Evolutionary conservation across 2,113 vertebrate genomes (phyloP).

Genomic region (Notechis scutatus): DNA sequence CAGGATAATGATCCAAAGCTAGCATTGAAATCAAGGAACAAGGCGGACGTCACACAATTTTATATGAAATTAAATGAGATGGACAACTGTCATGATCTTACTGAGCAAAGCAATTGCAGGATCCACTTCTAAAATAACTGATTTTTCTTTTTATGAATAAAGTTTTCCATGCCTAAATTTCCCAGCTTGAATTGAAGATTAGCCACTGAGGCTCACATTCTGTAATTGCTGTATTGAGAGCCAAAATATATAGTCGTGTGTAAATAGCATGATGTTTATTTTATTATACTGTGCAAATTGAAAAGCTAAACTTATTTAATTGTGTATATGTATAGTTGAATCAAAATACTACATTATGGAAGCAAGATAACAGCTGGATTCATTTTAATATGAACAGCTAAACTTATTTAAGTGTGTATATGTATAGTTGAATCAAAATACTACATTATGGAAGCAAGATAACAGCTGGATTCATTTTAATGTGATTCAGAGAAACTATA

Average conservation of each 20-base stretch:
- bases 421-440: not conserved
- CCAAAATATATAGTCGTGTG: not conserved
- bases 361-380: not conserved
- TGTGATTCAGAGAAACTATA: not conserved
- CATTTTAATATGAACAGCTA: not conserved
- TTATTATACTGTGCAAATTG: not conserved
- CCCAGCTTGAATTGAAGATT: not conserved
- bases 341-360: not conserved
- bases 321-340: not conserved
- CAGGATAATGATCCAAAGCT: not conserved
- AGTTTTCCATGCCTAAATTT: not conserved
- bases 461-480: not conserved
- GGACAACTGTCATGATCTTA: not conserved
- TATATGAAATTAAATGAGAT: not conserved
- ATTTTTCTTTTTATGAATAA: not conserved
- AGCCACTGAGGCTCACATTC: not conserved
- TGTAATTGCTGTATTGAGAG: not conserved
- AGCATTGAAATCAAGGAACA: not conserved
- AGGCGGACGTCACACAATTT: not conserved
- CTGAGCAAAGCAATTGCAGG: not conserved
- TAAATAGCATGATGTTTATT: not conserved
- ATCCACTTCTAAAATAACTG: not conserved
- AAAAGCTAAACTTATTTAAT: not conserved
- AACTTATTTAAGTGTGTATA: no score
- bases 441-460: not conserved